A percentile compares a stretch with the other conserved stretches of the same genome.
Conservation (phyloP, 1,140 invertebrate species). For the Cardiocondyla obscurior region DNA sequence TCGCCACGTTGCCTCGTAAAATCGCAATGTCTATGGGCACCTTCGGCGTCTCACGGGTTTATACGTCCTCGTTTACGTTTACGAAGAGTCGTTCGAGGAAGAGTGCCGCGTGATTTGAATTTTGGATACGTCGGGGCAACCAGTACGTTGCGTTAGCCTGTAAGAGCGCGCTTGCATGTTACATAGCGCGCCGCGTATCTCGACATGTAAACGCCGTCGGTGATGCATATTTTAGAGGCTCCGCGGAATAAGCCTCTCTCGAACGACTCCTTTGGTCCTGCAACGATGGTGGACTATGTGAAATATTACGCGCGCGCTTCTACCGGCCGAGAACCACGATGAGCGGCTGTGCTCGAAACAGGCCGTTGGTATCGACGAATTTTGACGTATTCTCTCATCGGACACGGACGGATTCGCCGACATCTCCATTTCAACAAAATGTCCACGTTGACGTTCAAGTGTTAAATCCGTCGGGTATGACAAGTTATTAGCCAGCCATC, state of each 20-base stretch:
- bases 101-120: conserved; percentile 62
- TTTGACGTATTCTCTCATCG: background rate
- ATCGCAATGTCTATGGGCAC: conserved; percentile 43
- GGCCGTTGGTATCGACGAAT: conserved; percentile 21
- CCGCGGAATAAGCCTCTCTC: conserved; percentile 48
- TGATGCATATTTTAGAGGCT: conserved; percentile 58
- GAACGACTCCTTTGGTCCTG: conserved; percentile 39
- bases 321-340: background rate
- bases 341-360: background rate
- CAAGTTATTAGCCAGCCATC: background rate
- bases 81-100: conserved; percentile 37
- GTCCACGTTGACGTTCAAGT: background rate
- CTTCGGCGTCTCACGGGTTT: conserved; percentile 19
- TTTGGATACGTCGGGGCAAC: conserved; percentile 50
- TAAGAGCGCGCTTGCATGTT: conserved; percentile 30
- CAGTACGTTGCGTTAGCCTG: conserved; percentile 34
- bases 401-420: background rate
- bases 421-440: conserved; percentile 11
- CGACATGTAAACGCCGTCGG: conserved; percentile 9
- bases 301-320: conserved; percentile 26
- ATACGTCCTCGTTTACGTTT: conserved; percentile 30
- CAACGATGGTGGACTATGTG: background rate
- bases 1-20: conserved; percentile 49
- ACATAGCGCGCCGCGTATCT: conserved; percentile 22
- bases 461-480: background rate